Evolutionary conservation across 2,113 vertebrate species (phyloP).

Genomic region (Oreochromis aureus): DNA sequence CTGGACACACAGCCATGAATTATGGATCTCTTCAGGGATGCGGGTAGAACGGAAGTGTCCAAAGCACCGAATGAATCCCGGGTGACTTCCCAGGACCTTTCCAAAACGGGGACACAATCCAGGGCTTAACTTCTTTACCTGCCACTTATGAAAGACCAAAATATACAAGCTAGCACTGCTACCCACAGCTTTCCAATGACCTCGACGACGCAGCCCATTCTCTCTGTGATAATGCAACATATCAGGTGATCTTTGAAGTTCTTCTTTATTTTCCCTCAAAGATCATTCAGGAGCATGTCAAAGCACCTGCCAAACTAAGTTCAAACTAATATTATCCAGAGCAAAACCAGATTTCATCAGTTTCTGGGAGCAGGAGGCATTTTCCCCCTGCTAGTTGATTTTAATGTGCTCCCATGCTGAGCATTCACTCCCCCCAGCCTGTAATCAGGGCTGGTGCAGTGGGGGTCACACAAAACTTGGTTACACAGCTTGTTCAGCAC

Average conservation of each 20-base stretch:
- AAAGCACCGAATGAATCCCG: conserved; percentile 51
- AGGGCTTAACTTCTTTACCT: conserved; percentile 13
- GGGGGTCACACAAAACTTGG: conserved; percentile 34
- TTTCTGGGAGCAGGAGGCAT: not conserved
- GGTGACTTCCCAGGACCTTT: conserved; percentile 54
- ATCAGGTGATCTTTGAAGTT: not conserved
- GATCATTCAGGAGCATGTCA: not conserved
- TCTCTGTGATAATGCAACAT: not conserved
- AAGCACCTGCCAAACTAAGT: not conserved
- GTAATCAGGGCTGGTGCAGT: conserved; percentile 36
- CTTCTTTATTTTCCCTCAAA: not conserved
- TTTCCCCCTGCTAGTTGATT: conserved; percentile 26
- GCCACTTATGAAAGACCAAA: not conserved
- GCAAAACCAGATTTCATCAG: conserved; percentile 9
- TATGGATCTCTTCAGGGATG: conserved; percentile 65
- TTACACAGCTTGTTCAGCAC: conserved; percentile 12
- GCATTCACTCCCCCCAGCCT: not conserved
- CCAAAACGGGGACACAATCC: conserved; percentile 13
- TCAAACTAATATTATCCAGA: not conserved
- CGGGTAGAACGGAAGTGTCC: conserved; percentile 44
- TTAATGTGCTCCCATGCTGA: conserved; percentile 31
- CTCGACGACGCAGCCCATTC: not conserved
- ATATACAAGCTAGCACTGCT: not conserved
- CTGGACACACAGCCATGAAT: conserved; percentile 65
- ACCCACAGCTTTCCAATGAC: not conserved